These are phyloP conservation scores for Anoncus sp. DNA, from an alignment of 2,888 invertebrate species.

Conservation along the genomic window DNA sequence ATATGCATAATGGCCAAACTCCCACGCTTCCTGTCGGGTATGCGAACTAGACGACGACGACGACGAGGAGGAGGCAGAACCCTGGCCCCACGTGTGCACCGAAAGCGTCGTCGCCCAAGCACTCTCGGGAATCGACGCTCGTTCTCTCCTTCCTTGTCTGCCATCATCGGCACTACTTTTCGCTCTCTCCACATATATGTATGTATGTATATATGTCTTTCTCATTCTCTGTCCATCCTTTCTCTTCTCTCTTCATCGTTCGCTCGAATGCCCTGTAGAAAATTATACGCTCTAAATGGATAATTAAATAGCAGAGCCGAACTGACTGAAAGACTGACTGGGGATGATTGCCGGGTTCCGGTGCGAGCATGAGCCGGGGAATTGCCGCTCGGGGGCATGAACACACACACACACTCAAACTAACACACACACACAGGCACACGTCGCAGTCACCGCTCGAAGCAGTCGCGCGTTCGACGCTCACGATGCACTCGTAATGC, in stretches of 20 bases:
- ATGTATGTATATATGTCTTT: slow-evolving; percentile 17
- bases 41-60: slow-evolving; percentile 56
- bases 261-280: slow-evolving; percentile 74
- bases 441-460: slow-evolving; percentile 54
- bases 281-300: slow-evolving; percentile 83
- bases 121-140: slow-evolving; percentile 59
- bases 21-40: slow-evolving; percentile 71
- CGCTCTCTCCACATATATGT: slow-evolving; percentile 1
- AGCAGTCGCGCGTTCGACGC: slow-evolving; percentile 55
- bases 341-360: slow-evolving; percentile 83
- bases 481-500: slow-evolving; percentile 53
- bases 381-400: slow-evolving; percentile 79
- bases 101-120: slow-evolving; percentile 59
- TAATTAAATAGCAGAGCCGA: slow-evolving; percentile 83
- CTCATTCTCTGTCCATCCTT: slow-evolving; percentile 45
- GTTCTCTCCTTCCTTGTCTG: slow-evolving; percentile 34
- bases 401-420: slow-evolving; percentile 19
- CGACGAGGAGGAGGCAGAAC: slow-evolving; percentile 56
- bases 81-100: slow-evolving; percentile 56
- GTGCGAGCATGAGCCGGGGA: slow-evolving; percentile 81
- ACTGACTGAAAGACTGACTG: slow-evolving; percentile 83
- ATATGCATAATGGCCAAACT: slow-evolving; percentile 64
- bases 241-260: slow-evolving; percentile 36
- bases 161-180: slow-evolving; percentile 39
- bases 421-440: not conserved